Base-by-base conservation (phyloP, 2,888 invertebrate genomes). In the Drosophila ochracea region DNA sequence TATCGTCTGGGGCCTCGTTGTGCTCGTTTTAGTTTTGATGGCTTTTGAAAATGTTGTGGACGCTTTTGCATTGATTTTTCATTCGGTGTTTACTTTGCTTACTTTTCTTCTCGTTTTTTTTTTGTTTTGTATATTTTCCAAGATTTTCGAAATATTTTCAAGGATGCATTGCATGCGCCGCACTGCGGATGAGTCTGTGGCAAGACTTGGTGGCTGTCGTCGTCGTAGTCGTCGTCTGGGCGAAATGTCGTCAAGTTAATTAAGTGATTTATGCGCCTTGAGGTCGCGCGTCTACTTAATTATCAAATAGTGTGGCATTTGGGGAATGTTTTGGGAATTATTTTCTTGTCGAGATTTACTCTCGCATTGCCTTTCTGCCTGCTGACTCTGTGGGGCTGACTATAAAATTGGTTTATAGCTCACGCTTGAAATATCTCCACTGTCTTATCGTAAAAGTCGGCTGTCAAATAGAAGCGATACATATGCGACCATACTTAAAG, bases 251-350 rank as follows among this genome's bases (percentile, higher is more conserved):
- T 88, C 89, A 86, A 88, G 88, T 90, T 89, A 89, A 89, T 89
- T 90, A 90, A 89, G 87, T 90, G 90, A 89, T 89, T 90, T 89
- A 89, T 89, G 84, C 79, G 74, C 79, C 59, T 83, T 70, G 86
- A 86, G 87, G 89, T 90, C 90, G 90, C 86, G 83, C 74, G 80
- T 88, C 87, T 88, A 88, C 90, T 88, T 88, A 88, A 88, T 88
- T 88, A 88, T 88, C 87, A 88, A 88, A 88, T 88, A 90, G 83
- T 88, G 85, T 83, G 87, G 90, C 89, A 88, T 88, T 82, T 82
- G 74, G 79, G 80, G 89, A 90, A 88, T 88, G 85, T 88, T 90
- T 85, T 78, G 80, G 85, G 80, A 87, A 82, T 87, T 87, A 80
- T 83, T 76, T 76, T 60, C 60, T 43, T 53, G 63, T 58, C 62